phyloP scores from a whole-genome alignment of 2,113 vertebrate genomes.

The Amphiprion ocellaris region DNA sequence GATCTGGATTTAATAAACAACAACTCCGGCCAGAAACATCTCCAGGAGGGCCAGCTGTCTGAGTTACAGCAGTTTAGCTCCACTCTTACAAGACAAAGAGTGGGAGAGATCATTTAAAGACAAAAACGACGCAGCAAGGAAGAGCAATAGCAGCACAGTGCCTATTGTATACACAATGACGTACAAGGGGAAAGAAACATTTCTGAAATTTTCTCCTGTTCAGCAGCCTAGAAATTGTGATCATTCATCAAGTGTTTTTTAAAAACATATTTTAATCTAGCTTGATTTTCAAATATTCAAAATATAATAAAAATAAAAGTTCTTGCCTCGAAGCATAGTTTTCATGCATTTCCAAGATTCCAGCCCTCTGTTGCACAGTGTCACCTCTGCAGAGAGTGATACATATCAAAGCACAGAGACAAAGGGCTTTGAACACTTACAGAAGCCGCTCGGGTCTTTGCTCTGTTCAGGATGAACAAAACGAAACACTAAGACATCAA shows the following conservation, averaged over 20 bases:
- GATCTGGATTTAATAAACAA: conserved; percentile 56
- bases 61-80: conserved; percentile 13
- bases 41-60: conserved; percentile 38
- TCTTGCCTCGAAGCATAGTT: conserved; percentile 12
- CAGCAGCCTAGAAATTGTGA: background rate
- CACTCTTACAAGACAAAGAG: background rate
- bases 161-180: background rate
- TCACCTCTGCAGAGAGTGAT: conserved; percentile 39
- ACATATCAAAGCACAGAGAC: conserved; percentile 47
- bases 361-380: background rate
- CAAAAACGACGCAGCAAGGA: conserved; percentile 3
- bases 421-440: conserved; percentile 40
- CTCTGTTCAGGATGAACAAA: conserved; percentile 36
- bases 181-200: background rate
- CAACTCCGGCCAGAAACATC: conserved; percentile 18
- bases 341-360: conserved; percentile 10
- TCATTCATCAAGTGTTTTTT: background rate
- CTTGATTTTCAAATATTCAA: conserved; percentile 14
- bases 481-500: conserved; percentile 22
- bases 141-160: background rate
- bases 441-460: conserved; percentile 24
- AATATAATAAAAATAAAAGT: background rate
- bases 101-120: conserved; percentile 10
- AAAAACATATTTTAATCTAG: background rate
- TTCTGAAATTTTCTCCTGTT: background rate